Conservation (phyloP, 2,113 vertebrate genomes). For the Phodopus roborovskii region DNA sequence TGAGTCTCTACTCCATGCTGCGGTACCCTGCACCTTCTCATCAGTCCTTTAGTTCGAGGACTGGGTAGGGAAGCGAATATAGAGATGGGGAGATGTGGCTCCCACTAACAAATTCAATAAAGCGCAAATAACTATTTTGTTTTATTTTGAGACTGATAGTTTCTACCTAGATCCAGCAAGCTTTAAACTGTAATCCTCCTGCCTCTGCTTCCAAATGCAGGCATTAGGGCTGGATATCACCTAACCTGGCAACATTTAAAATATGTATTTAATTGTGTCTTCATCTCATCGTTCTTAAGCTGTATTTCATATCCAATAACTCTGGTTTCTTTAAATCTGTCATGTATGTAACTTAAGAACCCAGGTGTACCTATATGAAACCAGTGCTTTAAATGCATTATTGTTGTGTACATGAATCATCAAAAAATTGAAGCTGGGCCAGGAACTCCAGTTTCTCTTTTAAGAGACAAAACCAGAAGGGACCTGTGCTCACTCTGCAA, state of each 20-base stretch:
- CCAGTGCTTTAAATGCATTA: background rate
- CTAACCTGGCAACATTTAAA: background rate
- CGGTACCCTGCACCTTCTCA: background rate
- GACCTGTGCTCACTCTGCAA: background rate
- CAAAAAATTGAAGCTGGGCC: background rate
- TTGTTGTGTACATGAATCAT: background rate
- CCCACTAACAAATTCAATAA: slow-evolving; percentile 1
- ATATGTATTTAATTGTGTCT: background rate
- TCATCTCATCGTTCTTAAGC: background rate
- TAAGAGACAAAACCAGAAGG: background rate
- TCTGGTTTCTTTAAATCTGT: background rate
- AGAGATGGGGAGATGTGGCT: background rate
- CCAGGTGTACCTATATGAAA: background rate
- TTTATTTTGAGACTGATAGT: background rate
- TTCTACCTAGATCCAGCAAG: background rate
- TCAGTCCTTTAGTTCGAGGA: background rate
- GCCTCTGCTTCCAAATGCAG: background rate
- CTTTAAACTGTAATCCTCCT: background rate
- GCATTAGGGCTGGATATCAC: background rate
- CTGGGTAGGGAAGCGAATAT: background rate
- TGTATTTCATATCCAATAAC: background rate
- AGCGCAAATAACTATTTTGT: background rate
- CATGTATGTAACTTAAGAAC: background rate
- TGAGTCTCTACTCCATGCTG: background rate
- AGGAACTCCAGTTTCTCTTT: background rate